Evolutionary conservation across 2,797 vertebrate genomes (phyloP), one percentile per base, ranked within the genome.

Genomic region (Otolemur crassicaudatus): DNA sequence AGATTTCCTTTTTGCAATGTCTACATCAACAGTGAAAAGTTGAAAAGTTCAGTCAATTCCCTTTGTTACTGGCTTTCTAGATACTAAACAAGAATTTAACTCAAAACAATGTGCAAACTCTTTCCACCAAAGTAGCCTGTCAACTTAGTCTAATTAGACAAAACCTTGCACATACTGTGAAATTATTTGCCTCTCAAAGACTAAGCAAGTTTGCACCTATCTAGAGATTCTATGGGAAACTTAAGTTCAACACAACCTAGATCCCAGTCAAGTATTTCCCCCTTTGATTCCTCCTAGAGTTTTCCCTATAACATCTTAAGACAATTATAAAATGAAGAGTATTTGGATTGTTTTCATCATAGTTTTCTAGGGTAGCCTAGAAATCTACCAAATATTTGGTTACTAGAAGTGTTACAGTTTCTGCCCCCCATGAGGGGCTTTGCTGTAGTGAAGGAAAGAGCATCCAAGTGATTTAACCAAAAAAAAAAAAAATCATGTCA

Each of bases 21-120:
- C 95, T 95, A 97, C 96, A 97, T 90, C 97, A 97, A 97, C 81
- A 96, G 67, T 95, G 90, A 82, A 94, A 96, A 97, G 96, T 97
- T 94, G 94, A 97, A 97, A 97, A 97, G 94, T 98, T 97, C 96
- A 97, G 72, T 77, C 84, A 91, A 34, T 77, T 84, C 84, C 25
- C 46, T 87, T 87, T 94, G 58, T 90, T 87, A 86, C 40, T 53
- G 12, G 53, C 49, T 95, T 94, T 88, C 46, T n/a, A 93, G 53
- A 65, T 5, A 94, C 79, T 63, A 82, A 94, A 87, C 83, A 85
- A 94, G 63, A 97, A n/a, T 89, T 94, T 94, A 94, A 95, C 84
- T 96, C 81, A 91, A 96, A 96, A 76, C 43, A 61, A 79, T 85
- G 89, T 46, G 22, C 56, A 88, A 96, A 91, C 46, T 82, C 63